These are phyloP conservation scores for Lutjanus argentimaculatus DNA, from an alignment of 2,797 vertebrate genomes.

Conservation along the genomic window DNA sequence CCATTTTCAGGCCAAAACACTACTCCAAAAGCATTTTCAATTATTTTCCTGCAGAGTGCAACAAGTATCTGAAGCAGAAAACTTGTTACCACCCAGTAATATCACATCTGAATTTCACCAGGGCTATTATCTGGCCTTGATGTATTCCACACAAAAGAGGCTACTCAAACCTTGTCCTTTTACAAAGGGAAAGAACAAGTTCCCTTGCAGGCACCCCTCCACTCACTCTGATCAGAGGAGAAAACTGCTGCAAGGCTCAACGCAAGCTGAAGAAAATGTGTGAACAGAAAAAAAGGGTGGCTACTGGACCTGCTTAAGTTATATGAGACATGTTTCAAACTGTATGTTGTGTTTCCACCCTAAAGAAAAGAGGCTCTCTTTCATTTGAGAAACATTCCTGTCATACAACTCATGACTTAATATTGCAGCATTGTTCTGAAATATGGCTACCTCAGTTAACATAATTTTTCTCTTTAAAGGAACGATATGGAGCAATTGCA, in stretches of 20 bases:
- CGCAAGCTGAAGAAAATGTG: not conserved
- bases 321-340: not conserved
- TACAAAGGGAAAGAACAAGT: not conserved
- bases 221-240: not conserved
- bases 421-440: not conserved
- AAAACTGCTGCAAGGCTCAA: constrained; percentile 2
- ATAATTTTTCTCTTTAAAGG: too few species aligned
- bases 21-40: too few species aligned
- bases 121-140: not conserved
- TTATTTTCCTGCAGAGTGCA: not conserved
- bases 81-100: not conserved
- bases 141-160: not conserved
- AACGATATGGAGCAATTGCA: too few species aligned
- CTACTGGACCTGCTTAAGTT: not conserved
- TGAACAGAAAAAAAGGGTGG: not conserved
- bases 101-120: not conserved
- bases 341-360: not conserved
- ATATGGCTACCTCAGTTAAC: not conserved
- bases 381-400: not conserved
- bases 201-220: not conserved
- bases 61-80: not conserved
- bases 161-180: not conserved
- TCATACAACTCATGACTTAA: not conserved
- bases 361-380: not conserved
- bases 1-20: not conserved